Evolutionary conservation across 1,140 invertebrate species (phyloP).

Genomic region (Polyergus mexicanus): DNA sequence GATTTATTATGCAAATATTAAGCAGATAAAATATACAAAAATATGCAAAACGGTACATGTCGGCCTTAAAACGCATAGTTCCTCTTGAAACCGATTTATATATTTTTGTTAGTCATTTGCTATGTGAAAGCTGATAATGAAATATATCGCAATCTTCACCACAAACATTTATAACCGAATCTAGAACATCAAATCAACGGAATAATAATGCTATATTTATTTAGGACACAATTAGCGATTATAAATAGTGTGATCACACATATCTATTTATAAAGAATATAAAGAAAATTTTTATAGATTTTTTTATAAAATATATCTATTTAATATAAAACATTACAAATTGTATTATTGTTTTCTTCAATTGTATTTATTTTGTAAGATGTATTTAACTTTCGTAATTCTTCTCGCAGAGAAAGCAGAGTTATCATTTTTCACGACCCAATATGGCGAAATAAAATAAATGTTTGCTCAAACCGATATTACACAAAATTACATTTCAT

Average conservation of each 20-base stretch:
- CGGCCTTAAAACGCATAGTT: conserved; percentile 16
- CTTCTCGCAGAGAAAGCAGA: not conserved
- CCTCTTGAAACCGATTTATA: conserved; percentile 29
- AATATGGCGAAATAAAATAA: conserved; percentile 14
- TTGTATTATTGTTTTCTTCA: not conserved
- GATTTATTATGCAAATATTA: conserved; percentile 6
- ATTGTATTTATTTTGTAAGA: not conserved
- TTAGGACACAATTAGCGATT: not conserved
- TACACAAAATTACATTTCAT: conserved; percentile 12
- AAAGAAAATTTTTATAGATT: not conserved
- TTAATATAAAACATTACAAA: conserved; percentile 1
- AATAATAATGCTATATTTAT: not conserved
- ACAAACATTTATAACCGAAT: not conserved
- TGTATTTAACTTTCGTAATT: conserved; percentile 14
- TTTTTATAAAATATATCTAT: not conserved
- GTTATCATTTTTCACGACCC: not conserved
- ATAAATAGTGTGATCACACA: not conserved
- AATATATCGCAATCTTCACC: not conserved
- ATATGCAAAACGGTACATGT: not conserved
- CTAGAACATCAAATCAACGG: not conserved
- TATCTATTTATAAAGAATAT: not conserved
- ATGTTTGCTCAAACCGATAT: conserved; percentile 29
- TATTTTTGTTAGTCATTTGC: not conserved
- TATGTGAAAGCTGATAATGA: not conserved
- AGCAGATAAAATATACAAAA: not conserved